These are phyloP conservation scores for Thaleichthys pacificus DNA, from an alignment of 2,797 vertebrate genomes.

Conservation along the genomic window DNA sequence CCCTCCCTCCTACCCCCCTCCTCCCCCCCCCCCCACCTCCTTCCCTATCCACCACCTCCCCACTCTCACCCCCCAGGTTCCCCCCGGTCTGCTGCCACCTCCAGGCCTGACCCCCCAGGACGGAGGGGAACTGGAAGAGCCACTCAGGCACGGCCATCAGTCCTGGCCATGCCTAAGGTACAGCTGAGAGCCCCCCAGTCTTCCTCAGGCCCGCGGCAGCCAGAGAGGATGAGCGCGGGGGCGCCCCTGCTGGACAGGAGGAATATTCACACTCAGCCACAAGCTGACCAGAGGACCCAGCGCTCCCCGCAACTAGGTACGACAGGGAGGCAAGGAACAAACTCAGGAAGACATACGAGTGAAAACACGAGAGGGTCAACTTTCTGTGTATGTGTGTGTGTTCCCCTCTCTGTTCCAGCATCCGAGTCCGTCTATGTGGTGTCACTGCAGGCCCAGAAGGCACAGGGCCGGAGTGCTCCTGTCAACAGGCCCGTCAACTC, in stretches of 20 bases:
- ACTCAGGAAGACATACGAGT: not conserved
- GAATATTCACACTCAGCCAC: conserved; percentile 77
- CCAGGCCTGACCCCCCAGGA: conserved; percentile 40
- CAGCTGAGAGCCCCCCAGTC: conserved; percentile 82
- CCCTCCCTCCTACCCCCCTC: too few species aligned
- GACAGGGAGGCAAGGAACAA: conserved; percentile 29
- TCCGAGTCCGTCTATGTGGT: conserved; percentile 97
- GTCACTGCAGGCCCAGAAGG: conserved; percentile 88
- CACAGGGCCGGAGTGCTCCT: conserved; percentile 77
- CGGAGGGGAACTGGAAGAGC: conserved; percentile 69
- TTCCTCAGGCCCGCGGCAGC: conserved; percentile 80
- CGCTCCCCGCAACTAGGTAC: conserved; percentile 85
- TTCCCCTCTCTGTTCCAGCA: conserved; percentile 84
- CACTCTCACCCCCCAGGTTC: conserved; percentile 39
- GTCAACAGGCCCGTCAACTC: conserved; percentile 76
- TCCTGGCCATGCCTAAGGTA: conserved; percentile 57
- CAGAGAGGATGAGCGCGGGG: conserved; percentile 72
- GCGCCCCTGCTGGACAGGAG: conserved; percentile 74
- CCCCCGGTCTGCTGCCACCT: conserved; percentile 39
- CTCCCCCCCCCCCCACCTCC: not conserved
- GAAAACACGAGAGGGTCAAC: conserved; percentile 56
- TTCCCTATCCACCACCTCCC: not conserved
- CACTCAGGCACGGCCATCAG: conserved; percentile 63
- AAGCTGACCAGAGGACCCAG: conserved; percentile 82
- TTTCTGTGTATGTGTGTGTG: conserved; percentile 68